Percentiles rank a stretch among this genome's conserved stretches.
Conservation (phyloP, 1,140 invertebrate species). For the Nephila pilipes region DNA sequence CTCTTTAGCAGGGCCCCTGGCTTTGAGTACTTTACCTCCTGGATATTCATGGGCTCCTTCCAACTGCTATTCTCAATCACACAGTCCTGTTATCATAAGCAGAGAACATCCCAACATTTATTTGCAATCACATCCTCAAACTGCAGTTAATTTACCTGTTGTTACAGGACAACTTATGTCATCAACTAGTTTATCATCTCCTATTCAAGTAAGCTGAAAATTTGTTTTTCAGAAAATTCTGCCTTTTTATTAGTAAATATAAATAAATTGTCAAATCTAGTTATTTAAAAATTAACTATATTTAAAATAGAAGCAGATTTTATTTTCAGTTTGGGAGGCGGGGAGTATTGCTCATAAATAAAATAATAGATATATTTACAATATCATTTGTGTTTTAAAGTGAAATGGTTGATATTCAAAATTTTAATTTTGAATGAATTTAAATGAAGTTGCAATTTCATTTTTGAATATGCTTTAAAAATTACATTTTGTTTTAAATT, state of each 20-base stretch:
- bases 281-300: no score
- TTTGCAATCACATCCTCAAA: neutral
- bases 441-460: no score
- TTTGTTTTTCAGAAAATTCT: neutral
- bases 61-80: neutral
- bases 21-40: neutral
- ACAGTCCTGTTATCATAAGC: neutral
- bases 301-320: no score
- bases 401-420: no score
- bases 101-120: slow-evolving; percentile 6
- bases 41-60: neutral
- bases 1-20: neutral
- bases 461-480: no score
- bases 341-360: no score
- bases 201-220: neutral
- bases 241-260: neutral
- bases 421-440: no score
- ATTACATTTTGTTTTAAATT: no score
- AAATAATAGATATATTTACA: no score
- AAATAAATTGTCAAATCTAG: no score
- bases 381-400: no score
- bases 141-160: neutral
- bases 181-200: neutral
- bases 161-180: neutral
- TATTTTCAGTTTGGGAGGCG: no score